Conservation (phyloP, 2,113 vertebrate genomes). For the Strigops habroptila region DNA sequence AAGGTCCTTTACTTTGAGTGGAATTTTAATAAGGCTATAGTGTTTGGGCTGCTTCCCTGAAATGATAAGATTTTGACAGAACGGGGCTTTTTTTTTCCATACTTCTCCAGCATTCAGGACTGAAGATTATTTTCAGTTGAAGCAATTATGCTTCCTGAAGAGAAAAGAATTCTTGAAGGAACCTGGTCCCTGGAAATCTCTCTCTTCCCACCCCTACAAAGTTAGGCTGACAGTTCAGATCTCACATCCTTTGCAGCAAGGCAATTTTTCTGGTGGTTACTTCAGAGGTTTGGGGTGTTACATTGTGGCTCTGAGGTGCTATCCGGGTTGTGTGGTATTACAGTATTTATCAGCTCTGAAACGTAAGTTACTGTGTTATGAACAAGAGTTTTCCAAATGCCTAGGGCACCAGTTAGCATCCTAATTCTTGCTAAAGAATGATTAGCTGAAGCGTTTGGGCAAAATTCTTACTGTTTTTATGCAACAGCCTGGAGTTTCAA, state of each 20-base stretch:
- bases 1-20: not conserved
- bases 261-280: not conserved
- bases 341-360: not conserved
- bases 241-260: not conserved
- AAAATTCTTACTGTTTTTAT: not conserved
- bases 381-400: not conserved
- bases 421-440: not conserved
- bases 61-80: not conserved
- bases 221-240: not conserved
- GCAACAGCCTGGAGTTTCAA: not conserved
- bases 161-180: not conserved
- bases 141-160: not conserved
- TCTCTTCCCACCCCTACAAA: not conserved
- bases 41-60: not conserved
- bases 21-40: not conserved
- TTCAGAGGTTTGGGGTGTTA: not conserved
- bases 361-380: not conserved
- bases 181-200: not conserved
- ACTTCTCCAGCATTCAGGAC: not conserved
- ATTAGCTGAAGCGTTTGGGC: not conserved
- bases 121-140: rapidly evolving
- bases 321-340: not conserved
- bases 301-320: not conserved
- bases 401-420: not conserved
- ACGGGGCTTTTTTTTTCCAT: not conserved